Base-by-base conservation (phyloP, 1,140 invertebrate genomes). In the Samia ricini region DNA sequence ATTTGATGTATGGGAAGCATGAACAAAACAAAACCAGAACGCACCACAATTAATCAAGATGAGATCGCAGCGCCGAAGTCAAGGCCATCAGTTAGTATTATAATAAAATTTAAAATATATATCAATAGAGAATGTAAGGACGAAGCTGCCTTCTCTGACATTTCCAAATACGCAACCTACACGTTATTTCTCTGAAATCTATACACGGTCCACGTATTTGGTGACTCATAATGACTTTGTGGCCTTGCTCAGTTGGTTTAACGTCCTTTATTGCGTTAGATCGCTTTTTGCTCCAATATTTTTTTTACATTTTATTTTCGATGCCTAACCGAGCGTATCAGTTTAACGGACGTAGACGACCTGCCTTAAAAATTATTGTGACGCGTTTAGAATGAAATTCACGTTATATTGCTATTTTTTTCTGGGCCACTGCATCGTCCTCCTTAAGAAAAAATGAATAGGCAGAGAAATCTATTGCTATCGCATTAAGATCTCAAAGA, bases 281-380 rank as follows among this genome's bases (percentile, higher is more conserved):
- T 29, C 26, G 10, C 6, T 29, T 29, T n/a, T n/a, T n/a, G n/a
- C n/a, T n/a, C n/a, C n/a, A n/a, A n/a, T n/a, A n/a, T n/a, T 72
- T 71, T 72, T 72, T 73, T 61, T 68, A 24, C 22, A 10, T 61
- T 36, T 68, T 65, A 66, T 12, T 50, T 42, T 60, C 42, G 54
- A 58, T 66, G 62, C 48, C 58, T 61, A 66, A 56, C 67, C 71
- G 60, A 21, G 62, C 71, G 69, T 67, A 66, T 67, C 74, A 54
- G 62, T 62, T 71, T 76, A 76, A 76, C 74, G 74, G 74, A 62
- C 60, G 52, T 59, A 49, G 54, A 21, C 61, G 69, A 72, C 68
- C 66, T 76, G 64, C 73, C 73, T 72, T 76, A 76, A 74, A 69
- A 64, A 60, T 55, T 52, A 29, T n/a, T 24, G 12, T 62, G 60